A percentile compares a stretch with the other conserved stretches of the same genome.
Conservation (phyloP, 1,140 invertebrate genomes). For the Drosophila setifemur region DNA sequence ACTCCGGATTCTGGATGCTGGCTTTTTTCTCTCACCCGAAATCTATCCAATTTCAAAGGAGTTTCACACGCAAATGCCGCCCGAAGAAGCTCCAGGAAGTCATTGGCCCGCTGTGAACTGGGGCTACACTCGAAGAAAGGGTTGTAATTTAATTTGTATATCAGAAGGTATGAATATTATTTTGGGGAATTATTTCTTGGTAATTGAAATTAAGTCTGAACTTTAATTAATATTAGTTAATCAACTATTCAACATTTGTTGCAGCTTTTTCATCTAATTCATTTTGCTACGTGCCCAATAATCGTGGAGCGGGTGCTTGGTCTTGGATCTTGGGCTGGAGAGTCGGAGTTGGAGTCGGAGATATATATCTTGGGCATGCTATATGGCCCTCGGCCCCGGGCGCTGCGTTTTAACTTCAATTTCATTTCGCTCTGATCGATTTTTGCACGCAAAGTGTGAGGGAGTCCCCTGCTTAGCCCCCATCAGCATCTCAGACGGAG, state of each 20-base stretch:
- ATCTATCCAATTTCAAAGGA: slow-evolving; percentile 71
- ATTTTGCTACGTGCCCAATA: too few species aligned
- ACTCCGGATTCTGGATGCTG: not conserved
- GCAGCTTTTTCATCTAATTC: too few species aligned
- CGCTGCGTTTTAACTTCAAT: slow-evolving; percentile 72
- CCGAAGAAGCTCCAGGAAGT: slow-evolving; percentile 27
- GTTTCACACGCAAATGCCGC: slow-evolving; percentile 75
- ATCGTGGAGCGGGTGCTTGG: slow-evolving; percentile 1
- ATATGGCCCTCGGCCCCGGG: slow-evolving; percentile 54
- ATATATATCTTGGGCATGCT: slow-evolving; percentile 42
- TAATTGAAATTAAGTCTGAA: too few species aligned
- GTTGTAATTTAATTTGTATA: not conserved
- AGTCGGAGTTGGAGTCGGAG: slow-evolving; percentile 3
- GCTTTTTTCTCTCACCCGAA: not conserved
- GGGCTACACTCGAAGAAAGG: not conserved
- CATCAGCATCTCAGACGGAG: too few species aligned
- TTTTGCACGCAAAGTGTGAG: slow-evolving; percentile 80
- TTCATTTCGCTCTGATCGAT: slow-evolving; percentile 79
- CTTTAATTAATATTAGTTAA: too few species aligned
- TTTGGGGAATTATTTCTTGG: not conserved
- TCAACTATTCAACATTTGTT: not conserved
- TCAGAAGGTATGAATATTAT: not conserved
- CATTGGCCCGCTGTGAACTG: slow-evolving; percentile 36
- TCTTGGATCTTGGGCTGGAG: not conserved
- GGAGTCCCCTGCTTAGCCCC: slow-evolving; percentile 37